Percentiles rank a stretch among this genome's conserved stretches.
Conservation (phyloP, 53 echinoderm and acorn worm species). For the Antedon mediterranea region DNA sequence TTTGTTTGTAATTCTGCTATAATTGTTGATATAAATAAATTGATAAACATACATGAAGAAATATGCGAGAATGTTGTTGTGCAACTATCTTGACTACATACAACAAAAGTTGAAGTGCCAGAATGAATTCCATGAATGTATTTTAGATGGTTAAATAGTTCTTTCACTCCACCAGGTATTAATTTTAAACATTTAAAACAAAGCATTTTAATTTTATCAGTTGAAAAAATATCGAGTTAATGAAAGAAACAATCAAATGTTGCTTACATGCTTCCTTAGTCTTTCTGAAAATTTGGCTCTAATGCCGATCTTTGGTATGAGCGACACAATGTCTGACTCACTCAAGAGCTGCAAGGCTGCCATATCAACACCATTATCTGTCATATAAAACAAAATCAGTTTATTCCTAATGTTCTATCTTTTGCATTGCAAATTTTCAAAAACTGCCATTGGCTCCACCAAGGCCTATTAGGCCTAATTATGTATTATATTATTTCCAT, state of each 20-base stretch:
- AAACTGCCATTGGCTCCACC: too few species aligned
- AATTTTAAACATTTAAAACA: slow-evolving; percentile 8
- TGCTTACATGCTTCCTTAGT: slow-evolving; percentile 7
- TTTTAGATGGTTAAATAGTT: background rate
- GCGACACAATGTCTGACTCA: slow-evolving; percentile 3
- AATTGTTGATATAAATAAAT: too few species aligned
- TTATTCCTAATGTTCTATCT: too few species aligned
- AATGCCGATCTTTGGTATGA: slow-evolving; percentile 18
- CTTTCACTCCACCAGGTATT: background rate
- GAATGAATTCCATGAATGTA: background rate
- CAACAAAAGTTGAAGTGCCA: background rate
- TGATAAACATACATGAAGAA: too few species aligned
- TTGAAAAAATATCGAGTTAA: background rate
- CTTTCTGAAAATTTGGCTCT: slow-evolving; percentile 8
- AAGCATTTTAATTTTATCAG: too few species aligned
- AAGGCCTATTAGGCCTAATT: too few species aligned
- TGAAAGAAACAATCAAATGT: background rate
- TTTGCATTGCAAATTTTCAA: too few species aligned
- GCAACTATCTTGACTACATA: background rate
- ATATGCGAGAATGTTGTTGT: background rate
- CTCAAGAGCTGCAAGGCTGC: slow-evolving; percentile 7
- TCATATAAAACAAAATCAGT: too few species aligned
- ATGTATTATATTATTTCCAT: too few species aligned
- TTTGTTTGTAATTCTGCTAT: too few species aligned
- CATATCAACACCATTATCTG: slow-evolving; percentile 34